A percentile compares a stretch with the other conserved stretches of the same genome.
phyloP scores from a whole-genome alignment of 2,888 invertebrate species.

The Dusona sp. region DNA sequence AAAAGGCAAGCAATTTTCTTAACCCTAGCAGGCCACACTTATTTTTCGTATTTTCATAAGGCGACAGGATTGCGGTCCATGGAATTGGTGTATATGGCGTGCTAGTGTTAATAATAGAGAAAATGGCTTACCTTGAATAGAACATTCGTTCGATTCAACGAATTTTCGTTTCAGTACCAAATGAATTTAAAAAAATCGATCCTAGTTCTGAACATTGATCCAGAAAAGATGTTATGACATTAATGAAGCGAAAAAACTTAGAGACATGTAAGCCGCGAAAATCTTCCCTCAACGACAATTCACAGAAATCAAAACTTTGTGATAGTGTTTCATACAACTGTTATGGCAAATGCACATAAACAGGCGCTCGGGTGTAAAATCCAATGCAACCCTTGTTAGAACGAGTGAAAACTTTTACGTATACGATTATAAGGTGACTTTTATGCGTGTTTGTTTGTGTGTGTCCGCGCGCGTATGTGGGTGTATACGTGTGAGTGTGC shows the following conservation, averaged over 20 bases:
- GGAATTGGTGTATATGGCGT: too few relatives aligned
- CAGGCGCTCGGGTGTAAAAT: background rate
- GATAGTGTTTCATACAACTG: background rate
- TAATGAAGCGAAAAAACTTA: background rate
- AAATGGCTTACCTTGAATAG: too few relatives aligned
- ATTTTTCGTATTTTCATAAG: too few relatives aligned
- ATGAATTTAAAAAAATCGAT: background rate
- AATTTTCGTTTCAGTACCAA: background rate
- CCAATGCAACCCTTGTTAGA: slow-evolving; percentile 1
- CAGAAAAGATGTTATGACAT: background rate
- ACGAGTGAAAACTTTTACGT: background rate
- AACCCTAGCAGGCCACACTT: too few relatives aligned
- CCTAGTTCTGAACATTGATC: background rate
- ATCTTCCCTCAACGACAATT: background rate
- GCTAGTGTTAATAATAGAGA: too few relatives aligned
- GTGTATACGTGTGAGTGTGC: background rate
- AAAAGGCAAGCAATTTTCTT: too few relatives aligned
- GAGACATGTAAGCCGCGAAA: background rate
- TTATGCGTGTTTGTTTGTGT: background rate
- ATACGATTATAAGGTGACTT: background rate
- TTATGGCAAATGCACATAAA: background rate
- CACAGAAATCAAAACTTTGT: background rate
- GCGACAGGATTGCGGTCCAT: too few relatives aligned
- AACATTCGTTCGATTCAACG: background rate
- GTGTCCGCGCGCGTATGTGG: background rate